Conservation (phyloP, 2,888 invertebrate species). For the Dynastes grantii region DNA sequence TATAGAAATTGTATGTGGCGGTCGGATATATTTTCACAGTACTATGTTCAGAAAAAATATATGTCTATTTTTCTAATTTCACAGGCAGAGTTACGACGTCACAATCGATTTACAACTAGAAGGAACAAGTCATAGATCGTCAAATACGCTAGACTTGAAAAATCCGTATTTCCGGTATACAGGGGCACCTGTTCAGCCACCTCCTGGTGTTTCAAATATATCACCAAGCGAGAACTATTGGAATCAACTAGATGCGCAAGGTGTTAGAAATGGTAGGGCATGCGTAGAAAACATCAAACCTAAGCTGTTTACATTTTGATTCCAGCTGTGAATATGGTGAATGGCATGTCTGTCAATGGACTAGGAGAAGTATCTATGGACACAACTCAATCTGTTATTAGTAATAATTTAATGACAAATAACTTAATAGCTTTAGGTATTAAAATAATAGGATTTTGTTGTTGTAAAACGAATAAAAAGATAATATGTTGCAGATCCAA, state of each 20-base stretch:
- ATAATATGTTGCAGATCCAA: slow-evolving; percentile 62
- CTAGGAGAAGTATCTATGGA: slow-evolving; percentile 83
- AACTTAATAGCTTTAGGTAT: slow-evolving; percentile 69
- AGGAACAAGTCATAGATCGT: slow-evolving; percentile 88
- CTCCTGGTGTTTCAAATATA: slow-evolving; percentile 90
- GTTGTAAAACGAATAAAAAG: background rate
- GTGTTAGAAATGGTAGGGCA: slow-evolving; percentile 70
- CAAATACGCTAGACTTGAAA: slow-evolving; percentile 96
- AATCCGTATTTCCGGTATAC: slow-evolving; percentile 99
- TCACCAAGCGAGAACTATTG: slow-evolving; percentile 96
- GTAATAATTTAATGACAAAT: slow-evolving; percentile 71
- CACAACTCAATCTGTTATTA: slow-evolving; percentile 74
- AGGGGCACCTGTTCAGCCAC: slow-evolving; percentile 92
- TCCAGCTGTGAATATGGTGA: slow-evolving; percentile 81
- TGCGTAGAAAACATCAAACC: no score
- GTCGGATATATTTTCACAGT: no score
- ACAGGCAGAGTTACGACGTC: slow-evolving; percentile 97
- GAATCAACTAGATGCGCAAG: slow-evolving; percentile 87
- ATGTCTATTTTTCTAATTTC: background rate
- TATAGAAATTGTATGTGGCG: no score
- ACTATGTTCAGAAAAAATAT: no score
- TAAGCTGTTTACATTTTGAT: background rate
- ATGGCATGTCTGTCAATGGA: slow-evolving; percentile 83
- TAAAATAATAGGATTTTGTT: background rate
- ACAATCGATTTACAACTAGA: slow-evolving; percentile 94